Conservation (phyloP, 2,888 invertebrate species). For the Ormia ochracea region DNA sequence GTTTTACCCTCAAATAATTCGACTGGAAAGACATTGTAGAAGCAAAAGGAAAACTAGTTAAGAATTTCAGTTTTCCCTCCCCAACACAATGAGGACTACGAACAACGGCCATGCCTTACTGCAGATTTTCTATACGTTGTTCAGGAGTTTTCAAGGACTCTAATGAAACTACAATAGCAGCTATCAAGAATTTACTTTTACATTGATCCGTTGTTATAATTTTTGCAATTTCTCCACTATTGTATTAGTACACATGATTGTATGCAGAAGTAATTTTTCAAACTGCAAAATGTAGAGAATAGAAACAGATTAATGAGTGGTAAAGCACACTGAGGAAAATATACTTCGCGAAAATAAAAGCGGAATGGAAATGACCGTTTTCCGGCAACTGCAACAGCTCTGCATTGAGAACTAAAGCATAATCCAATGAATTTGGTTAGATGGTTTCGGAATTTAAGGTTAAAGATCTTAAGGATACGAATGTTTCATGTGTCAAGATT, state of each 20-base stretch:
- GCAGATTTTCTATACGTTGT: neutral
- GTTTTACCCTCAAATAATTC: slow-evolving; percentile 20
- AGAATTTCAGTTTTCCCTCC: neutral
- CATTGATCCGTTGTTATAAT: slow-evolving; percentile 7
- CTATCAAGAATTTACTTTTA: neutral
- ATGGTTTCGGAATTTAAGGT: too few relatives aligned
- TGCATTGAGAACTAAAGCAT: too few relatives aligned
- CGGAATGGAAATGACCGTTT: neutral
- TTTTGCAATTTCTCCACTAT: neutral
- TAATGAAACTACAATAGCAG: slow-evolving; percentile 18
- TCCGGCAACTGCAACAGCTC: too few relatives aligned
- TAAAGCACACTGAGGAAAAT: neutral
- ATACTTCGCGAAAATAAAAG: neutral
- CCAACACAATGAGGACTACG: neutral
- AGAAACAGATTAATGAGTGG: neutral
- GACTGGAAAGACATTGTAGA: slow-evolving; percentile 14
- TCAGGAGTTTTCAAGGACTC: slow-evolving; percentile 20
- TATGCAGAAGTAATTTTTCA: slow-evolving; percentile 22
- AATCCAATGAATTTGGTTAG: too few relatives aligned
- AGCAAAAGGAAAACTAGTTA: slow-evolving; percentile 10
- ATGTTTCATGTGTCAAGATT: too few relatives aligned
- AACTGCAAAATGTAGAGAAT: neutral
- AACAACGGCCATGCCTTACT: neutral
- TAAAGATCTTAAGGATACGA: too few relatives aligned
- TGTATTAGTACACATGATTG: neutral